Evolutionary conservation across 2,888 invertebrate genomes (phyloP).

Genomic region (Lasioglossum figueresi): DNA sequence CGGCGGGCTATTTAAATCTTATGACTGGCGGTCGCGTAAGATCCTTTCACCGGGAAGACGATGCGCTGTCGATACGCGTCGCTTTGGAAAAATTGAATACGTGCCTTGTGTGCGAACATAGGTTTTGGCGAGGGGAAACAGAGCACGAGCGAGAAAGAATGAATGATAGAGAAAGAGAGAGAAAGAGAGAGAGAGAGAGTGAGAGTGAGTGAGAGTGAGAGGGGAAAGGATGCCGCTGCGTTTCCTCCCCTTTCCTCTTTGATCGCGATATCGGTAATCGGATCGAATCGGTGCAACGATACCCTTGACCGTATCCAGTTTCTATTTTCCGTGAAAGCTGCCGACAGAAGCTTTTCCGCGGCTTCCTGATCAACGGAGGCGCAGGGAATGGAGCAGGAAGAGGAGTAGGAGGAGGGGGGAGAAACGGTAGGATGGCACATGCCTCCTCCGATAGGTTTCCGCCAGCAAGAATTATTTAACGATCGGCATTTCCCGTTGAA

Average conservation of each 20-base stretch:
- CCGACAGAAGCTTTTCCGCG: constrained; percentile 20
- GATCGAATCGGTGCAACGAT: constrained; percentile 50
- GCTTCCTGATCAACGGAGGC: background rate
- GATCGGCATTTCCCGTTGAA: constrained; percentile 34
- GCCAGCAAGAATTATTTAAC: constrained; percentile 49
- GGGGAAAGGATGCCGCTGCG: background rate
- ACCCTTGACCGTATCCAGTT: constrained; percentile 47
- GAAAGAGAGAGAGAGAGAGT: background rate
- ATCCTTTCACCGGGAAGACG: background rate
- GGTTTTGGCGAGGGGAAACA: background rate
- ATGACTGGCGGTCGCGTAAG: background rate
- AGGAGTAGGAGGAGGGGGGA: background rate
- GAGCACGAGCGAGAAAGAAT: background rate
- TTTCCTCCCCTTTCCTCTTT: constrained; percentile 28
- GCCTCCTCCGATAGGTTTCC: constrained; percentile 20
- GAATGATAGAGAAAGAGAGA: background rate
- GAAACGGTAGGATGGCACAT: background rate
- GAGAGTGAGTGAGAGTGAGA: too few species aligned
- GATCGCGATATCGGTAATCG: constrained; percentile 51
- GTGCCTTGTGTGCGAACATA: background rate
- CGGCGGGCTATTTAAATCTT: background rate
- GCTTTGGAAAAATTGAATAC: constrained; percentile 12
- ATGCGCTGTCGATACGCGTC: constrained; percentile 20
- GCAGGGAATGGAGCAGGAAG: background rate
- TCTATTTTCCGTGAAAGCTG: constrained; percentile 39